phyloP scores from a whole-genome alignment of 2,888 invertebrate species.

The Lumbricus terrestris region DNA sequence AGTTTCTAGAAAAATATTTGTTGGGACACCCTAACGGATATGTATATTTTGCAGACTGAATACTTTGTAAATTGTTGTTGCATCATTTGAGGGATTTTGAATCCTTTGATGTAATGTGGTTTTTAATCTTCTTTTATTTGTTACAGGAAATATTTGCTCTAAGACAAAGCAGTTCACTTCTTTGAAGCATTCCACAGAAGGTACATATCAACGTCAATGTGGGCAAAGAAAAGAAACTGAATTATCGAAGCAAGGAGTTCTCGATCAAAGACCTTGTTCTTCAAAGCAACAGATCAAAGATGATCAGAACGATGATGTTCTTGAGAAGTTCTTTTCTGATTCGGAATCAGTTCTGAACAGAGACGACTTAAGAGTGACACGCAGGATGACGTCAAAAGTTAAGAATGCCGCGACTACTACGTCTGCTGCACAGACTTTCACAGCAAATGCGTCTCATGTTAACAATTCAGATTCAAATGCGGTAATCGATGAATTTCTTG shows the following conservation, averaged over 20 bases:
- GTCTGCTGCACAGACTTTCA: background rate
- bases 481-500: slow-evolving; percentile 3
- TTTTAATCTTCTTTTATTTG: background rate
- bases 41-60: too few species aligned
- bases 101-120: background rate
- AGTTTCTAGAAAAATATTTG: too few species aligned
- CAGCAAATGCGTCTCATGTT: background rate
- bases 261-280: background rate
- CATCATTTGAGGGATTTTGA: background rate
- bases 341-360: background rate
- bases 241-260: background rate
- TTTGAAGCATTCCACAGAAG: background rate
- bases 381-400: background rate
- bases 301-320: background rate
- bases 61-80: background rate
- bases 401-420: background rate
- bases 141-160: background rate
- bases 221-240: background rate
- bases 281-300: background rate
- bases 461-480: background rate
- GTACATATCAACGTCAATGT: background rate
- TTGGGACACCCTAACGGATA: too few species aligned
- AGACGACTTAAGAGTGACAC: background rate
- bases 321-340: background rate
- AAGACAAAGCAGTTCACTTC: background rate